A percentile compares a stretch with the other conserved stretches of the same genome.
Conservation (phyloP, 2,888 invertebrate species). For the Monochamus alternatus region DNA sequence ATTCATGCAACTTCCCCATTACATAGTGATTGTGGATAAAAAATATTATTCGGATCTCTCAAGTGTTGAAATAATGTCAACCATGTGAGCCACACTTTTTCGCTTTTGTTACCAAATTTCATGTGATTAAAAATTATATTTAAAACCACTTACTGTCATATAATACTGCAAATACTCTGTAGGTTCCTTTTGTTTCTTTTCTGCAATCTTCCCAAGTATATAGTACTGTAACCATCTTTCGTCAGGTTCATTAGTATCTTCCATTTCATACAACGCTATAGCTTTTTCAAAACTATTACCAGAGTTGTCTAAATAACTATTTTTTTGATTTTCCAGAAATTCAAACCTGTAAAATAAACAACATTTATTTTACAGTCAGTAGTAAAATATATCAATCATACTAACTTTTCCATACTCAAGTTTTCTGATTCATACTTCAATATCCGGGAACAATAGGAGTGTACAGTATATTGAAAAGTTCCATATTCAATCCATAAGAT, state of each 20-base stretch:
- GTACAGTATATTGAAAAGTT: conserved; percentile 90
- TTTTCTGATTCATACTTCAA: conserved; percentile 87
- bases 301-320: conserved; percentile 85
- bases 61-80: no score
- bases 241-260: conserved; percentile 77
- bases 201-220: conserved; percentile 96
- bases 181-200: conserved; percentile 86
- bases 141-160: conserved; percentile 73
- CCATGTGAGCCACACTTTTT: no score
- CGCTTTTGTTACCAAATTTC: background rate
- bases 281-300: conserved; percentile 85
- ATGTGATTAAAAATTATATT: background rate
- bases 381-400: conserved; percentile 20
- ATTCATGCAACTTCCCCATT: no score
- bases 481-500: conserved; percentile 94
- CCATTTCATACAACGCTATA: conserved; percentile 75
- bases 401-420: conserved; percentile 79
- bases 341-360: conserved; percentile 73
- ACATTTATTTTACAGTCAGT: background rate
- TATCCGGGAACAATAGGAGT: conserved; percentile 90
- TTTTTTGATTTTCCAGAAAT: conserved; percentile 83
- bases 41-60: no score
- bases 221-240: conserved; percentile 95
- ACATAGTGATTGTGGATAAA: no score
- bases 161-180: conserved; percentile 86